Evolutionary conservation across 2,113 vertebrate genomes (phyloP).

Genomic region (Triplophysa tibetana): DNA sequence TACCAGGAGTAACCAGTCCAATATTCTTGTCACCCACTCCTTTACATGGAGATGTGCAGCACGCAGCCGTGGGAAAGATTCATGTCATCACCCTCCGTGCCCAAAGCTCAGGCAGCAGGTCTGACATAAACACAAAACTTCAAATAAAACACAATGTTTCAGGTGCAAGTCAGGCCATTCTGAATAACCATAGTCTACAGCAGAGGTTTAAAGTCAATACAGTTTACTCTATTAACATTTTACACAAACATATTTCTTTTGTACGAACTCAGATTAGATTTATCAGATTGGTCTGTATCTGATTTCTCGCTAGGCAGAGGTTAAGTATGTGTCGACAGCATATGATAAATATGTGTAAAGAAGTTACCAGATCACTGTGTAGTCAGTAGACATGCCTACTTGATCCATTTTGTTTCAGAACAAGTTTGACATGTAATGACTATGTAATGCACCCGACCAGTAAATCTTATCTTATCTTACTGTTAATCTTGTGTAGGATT

Average conservation of each 20-base stretch:
- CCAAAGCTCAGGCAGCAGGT: conserved; percentile 56
- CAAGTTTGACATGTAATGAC: neutral
- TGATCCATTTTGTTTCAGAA: neutral
- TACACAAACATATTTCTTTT: too few species aligned
- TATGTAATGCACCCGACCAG: neutral
- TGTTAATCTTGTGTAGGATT: conserved; percentile 57
- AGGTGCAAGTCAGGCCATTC: neutral
- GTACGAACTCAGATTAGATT: too few species aligned
- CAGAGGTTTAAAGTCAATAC: too few species aligned
- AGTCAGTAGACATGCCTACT: neutral
- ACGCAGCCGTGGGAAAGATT: conserved; percentile 55
- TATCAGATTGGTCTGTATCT: too few species aligned
- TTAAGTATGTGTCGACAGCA: too few species aligned
- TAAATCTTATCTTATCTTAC: neutral
- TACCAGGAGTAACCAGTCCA: conserved; percentile 55
- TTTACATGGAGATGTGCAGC: conserved; percentile 52
- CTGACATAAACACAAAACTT: neutral
- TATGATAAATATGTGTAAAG: too few species aligned
- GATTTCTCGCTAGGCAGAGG: too few species aligned
- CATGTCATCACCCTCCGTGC: conserved; percentile 58
- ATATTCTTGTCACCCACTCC: conserved; percentile 63
- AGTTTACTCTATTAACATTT: too few species aligned
- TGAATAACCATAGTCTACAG: too few species aligned
- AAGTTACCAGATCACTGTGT: too few species aligned
- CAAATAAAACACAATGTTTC: too few species aligned